phyloP scores from a whole-genome alignment of 2,113 vertebrate species.

The Micromys minutus region DNA sequence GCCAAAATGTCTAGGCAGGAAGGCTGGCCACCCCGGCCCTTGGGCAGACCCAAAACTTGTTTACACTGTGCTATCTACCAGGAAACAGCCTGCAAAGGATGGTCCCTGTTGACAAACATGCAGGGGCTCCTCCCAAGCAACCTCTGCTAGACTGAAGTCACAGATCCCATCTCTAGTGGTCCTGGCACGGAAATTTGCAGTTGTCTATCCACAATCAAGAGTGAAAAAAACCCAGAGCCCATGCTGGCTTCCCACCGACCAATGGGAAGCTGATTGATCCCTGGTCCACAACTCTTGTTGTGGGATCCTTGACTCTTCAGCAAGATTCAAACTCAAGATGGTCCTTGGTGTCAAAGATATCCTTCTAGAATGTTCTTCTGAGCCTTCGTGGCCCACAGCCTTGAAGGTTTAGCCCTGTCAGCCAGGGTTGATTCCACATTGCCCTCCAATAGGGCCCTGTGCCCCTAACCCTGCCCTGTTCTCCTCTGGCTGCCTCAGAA shows the following conservation, averaged over 20 bases:
- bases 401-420: not conserved
- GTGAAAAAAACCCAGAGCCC: not conserved
- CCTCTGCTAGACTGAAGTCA: not conserved
- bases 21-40: not conserved
- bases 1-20: no score
- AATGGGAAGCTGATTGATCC: accelerated
- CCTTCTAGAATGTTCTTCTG: not conserved
- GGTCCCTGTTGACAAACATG: not conserved
- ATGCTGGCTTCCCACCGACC: not conserved
- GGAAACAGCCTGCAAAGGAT: not conserved
- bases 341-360: not conserved
- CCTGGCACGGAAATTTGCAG: not conserved
- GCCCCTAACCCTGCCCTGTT: not conserved
- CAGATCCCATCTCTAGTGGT: not conserved
- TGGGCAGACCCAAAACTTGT: not conserved
- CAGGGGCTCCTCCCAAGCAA: not conserved
- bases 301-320: not conserved
- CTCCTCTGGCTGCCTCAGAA: not conserved
- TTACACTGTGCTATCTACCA: not conserved
- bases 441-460: accelerated
- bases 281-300: no score
- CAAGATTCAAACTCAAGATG: not conserved
- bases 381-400: not conserved
- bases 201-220: not conserved
- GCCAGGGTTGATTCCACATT: accelerated